Conservation (phyloP, 1,140 invertebrate genomes). For the Adelges cooleyi region DNA sequence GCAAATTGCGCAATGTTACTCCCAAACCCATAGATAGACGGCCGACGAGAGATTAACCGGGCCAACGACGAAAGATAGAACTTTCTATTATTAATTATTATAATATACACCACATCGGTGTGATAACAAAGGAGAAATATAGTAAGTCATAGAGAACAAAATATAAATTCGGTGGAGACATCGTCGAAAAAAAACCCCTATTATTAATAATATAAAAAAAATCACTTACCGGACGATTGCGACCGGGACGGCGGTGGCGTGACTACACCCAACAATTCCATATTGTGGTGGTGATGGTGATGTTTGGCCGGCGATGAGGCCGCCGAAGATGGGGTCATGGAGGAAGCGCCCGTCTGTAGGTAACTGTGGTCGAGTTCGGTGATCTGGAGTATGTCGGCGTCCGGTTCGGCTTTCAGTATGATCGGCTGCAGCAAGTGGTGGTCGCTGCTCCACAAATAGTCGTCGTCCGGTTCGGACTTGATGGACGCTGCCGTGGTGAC, state of each 20-base stretch:
- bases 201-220: no score
- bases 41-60: no score
- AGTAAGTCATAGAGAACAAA: no score
- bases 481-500: background rate
- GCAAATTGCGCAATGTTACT: conserved; percentile 11
- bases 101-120: no score
- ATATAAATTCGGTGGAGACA: no score
- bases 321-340: background rate
- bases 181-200: no score
- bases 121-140: no score
- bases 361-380: conserved; percentile 21
- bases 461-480: conserved; percentile 2
- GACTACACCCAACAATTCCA: conserved; percentile 16
- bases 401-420: conserved; percentile 7
- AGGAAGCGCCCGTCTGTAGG: background rate
- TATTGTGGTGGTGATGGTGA: background rate
- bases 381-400: conserved; percentile 8
- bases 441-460: conserved; percentile 13
- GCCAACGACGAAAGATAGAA: no score
- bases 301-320: background rate
- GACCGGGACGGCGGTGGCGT: conserved; percentile 16
- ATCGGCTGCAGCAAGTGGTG: conserved; percentile 15
- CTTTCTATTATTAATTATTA: no score
- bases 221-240: conserved; percentile 17
- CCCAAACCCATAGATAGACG: background rate